Conservation (phyloP, 2,888 invertebrate genomes). For the Spisula subtruncata region DNA sequence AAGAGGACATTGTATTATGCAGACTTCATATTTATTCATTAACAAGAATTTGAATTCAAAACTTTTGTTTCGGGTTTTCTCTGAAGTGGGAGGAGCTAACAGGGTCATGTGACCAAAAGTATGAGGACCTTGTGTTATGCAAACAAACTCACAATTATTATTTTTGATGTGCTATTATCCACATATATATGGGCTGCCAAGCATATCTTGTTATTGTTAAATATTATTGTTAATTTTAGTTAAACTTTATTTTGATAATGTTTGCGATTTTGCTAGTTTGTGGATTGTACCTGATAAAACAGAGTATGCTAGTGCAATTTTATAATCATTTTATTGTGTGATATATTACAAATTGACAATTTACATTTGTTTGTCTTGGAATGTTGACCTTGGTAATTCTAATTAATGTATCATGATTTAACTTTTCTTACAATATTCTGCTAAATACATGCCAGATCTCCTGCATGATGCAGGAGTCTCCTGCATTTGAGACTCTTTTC, state of each 20-base stretch:
- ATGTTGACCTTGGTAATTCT: too few species aligned
- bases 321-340: not conserved
- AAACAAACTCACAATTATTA: not conserved
- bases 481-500: too few species aligned
- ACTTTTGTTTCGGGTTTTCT: not conserved
- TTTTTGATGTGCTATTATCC: not conserved
- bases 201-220: not conserved
- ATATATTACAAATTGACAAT: too few species aligned
- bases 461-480: too few species aligned
- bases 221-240: not conserved
- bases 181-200: not conserved
- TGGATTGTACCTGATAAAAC: not conserved
- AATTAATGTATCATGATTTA: too few species aligned
- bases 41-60: not conserved
- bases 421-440: too few species aligned
- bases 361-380: too few species aligned
- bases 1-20: not conserved
- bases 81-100: not conserved
- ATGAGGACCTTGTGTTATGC: not conserved
- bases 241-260: not conserved
- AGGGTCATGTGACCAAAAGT: not conserved
- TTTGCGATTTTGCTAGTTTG: not conserved
- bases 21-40: too few species aligned
- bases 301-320: constrained; percentile 8
- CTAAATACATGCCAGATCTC: too few species aligned